These are phyloP conservation scores for Pholis gunnellus DNA, from an alignment of 2,113 vertebrate species.

Conservation along the genomic window DNA sequence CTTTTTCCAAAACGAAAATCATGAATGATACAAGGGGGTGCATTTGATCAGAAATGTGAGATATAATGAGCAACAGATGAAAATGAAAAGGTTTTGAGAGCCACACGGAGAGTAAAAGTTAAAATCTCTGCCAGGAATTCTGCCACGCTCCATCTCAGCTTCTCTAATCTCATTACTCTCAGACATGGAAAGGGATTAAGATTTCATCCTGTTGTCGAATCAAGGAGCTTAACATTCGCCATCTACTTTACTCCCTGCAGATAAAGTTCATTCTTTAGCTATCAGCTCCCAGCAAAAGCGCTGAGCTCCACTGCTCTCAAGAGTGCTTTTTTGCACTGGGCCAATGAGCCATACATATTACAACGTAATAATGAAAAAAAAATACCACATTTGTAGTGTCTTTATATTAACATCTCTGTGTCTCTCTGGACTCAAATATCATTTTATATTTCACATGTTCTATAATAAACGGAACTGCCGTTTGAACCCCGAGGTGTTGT, in stretches of 20 bases:
- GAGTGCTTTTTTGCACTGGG: neutral
- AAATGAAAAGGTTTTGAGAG: neutral
- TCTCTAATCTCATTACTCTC: slow-evolving; percentile 51
- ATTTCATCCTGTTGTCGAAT: slow-evolving; percentile 47
- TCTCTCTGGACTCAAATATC: neutral
- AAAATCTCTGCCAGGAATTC: slow-evolving; percentile 20
- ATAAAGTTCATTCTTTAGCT: slow-evolving; percentile 33
- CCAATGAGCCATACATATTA: slow-evolving; percentile 29
- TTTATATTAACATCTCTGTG: neutral
- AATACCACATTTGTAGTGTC: neutral
- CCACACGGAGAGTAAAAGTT: neutral
- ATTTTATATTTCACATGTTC: neutral
- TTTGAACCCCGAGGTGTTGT: neutral
- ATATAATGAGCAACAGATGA: neutral
- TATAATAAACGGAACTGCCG: neutral
- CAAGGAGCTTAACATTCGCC: slow-evolving; percentile 21
- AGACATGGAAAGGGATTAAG: slow-evolving; percentile 41
- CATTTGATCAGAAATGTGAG: neutral
- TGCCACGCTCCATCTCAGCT: slow-evolving; percentile 6
- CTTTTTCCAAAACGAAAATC: neutral
- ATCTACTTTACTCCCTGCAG: slow-evolving; percentile 48
- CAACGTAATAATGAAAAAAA: neutral
- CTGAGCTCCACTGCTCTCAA: slow-evolving; percentile 13
- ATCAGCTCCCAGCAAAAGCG: slow-evolving; percentile 10
- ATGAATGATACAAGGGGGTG: neutral